Conservation (phyloP, 2,113 vertebrate genomes). For the Puma concolor region DNA sequence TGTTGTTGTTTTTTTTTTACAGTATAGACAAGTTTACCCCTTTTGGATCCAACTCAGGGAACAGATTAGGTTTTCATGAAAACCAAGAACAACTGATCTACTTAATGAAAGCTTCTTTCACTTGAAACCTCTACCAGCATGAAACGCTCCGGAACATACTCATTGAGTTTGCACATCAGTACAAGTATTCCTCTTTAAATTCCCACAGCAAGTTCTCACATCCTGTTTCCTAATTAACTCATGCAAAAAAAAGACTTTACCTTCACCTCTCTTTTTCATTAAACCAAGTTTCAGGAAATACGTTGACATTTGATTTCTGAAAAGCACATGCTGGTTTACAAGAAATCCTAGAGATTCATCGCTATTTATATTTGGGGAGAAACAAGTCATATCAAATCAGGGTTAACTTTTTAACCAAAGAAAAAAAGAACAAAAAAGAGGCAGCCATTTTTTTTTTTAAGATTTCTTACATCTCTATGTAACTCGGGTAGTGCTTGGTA, state of each 20-base stretch:
- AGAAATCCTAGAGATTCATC: constrained; percentile 48
- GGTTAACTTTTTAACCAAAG: constrained; percentile 19
- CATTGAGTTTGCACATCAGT: constrained; percentile 59
- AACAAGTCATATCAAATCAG: constrained; percentile 6
- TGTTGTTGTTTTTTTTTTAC: not conserved
- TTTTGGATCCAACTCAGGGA: constrained; percentile 32
- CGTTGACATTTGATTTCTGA: constrained; percentile 62
- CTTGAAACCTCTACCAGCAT: constrained; percentile 63
- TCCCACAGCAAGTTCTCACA: constrained; percentile 77
- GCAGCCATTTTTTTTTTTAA: not conserved
- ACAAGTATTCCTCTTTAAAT: constrained; percentile 78
- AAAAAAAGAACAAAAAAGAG: not conserved
- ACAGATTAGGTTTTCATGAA: not conserved
- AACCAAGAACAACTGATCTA: constrained; percentile 57
- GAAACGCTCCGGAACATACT: constrained; percentile 64
- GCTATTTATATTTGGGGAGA: constrained; percentile 14
- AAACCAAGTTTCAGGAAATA: constrained; percentile 74
- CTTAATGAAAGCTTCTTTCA: constrained; percentile 38
- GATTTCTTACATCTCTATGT: not conserved
- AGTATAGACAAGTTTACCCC: not conserved
- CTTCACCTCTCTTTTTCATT: constrained; percentile 79
- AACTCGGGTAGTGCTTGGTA: not conserved
- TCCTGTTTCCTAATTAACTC: constrained; percentile 84
- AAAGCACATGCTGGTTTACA: constrained; percentile 47
- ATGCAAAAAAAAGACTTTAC: constrained; percentile 51